phyloP scores from a whole-genome alignment of 2,888 invertebrate genomes.

The Anthoptus insignis region DNA sequence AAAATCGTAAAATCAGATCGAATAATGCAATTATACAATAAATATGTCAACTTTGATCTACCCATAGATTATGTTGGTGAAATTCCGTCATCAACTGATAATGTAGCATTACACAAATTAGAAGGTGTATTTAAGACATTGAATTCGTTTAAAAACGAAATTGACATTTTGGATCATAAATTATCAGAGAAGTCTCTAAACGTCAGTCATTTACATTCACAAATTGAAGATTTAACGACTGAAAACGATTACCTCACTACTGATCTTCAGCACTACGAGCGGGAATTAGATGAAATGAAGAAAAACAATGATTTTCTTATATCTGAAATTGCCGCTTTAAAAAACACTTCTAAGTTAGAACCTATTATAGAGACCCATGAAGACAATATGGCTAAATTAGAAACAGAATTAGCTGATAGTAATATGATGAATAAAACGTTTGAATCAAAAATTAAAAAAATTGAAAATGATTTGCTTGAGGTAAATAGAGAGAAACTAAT shows the following conservation, averaged over 20 bases:
- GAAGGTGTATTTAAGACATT: slow-evolving; percentile 86
- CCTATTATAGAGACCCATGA: slow-evolving; percentile 92
- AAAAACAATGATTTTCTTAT: slow-evolving; percentile 91
- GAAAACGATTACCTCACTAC: slow-evolving; percentile 82
- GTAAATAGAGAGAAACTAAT: slow-evolving; percentile 75
- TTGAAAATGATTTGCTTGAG: slow-evolving; percentile 84
- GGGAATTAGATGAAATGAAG: slow-evolving; percentile 89
- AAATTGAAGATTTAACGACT: slow-evolving; percentile 85
- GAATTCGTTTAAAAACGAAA: slow-evolving; percentile 86
- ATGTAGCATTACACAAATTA: slow-evolving; percentile 74
- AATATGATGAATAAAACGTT: slow-evolving; percentile 86
- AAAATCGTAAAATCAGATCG: slow-evolving; percentile 71
- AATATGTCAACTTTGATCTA: slow-evolving; percentile 80
- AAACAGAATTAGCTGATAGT: slow-evolving; percentile 89
- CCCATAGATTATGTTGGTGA: slow-evolving; percentile 80
- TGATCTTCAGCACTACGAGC: slow-evolving; percentile 85
- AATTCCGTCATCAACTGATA: slow-evolving; percentile 74
- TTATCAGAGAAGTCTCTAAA: slow-evolving; percentile 86
- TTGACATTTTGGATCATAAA: slow-evolving; percentile 86
- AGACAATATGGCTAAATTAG: slow-evolving; percentile 88
- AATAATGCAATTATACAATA: slow-evolving; percentile 77
- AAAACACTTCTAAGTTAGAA: slow-evolving; percentile 89
- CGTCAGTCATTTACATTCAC: slow-evolving; percentile 79
- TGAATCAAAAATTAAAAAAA: slow-evolving; percentile 86
- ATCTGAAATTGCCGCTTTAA: slow-evolving; percentile 88